Percentiles rank a stretch among this genome's conserved stretches.
Conservation (phyloP, 2,888 invertebrate species). For the Byasa hedistus region DNA sequence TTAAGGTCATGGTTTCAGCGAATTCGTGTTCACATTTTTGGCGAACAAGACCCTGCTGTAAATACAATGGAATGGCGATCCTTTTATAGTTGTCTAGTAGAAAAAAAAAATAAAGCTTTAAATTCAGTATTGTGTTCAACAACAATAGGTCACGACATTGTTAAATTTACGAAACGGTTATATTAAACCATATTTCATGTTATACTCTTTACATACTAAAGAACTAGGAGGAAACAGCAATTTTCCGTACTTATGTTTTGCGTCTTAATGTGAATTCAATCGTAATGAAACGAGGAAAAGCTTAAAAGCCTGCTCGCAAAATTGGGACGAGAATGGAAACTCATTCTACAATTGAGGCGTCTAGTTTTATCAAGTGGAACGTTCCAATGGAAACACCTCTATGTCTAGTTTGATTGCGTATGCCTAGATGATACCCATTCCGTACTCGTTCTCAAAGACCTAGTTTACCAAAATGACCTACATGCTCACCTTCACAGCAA, state of each 20-base stretch:
- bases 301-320: background rate
- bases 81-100: conserved; percentile 1
- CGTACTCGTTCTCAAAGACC: conserved; percentile 1
- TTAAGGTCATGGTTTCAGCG: conserved; percentile 1
- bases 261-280: conserved; percentile 6
- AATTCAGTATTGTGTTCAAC: background rate
- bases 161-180: background rate
- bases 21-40: background rate
- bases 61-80: conserved; percentile 4
- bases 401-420: conserved; percentile 22
- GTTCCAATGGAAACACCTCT: conserved; percentile 24
- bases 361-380: conserved; percentile 17
- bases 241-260: background rate
- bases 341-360: conserved; percentile 15
- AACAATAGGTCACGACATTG: background rate
- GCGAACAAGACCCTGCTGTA: background rate
- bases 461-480: conserved; percentile 11
- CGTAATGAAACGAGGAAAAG: conserved; percentile 3
- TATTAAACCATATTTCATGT: background rate
- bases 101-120: background rate
- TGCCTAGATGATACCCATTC: conserved; percentile 11
- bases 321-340: conserved; percentile 7
- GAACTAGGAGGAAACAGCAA: background rate
- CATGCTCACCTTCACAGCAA: background rate
- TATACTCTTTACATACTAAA: background rate